phyloP scores from a whole-genome alignment of 1,140 invertebrate species.

The Arion vulgaris region DNA sequence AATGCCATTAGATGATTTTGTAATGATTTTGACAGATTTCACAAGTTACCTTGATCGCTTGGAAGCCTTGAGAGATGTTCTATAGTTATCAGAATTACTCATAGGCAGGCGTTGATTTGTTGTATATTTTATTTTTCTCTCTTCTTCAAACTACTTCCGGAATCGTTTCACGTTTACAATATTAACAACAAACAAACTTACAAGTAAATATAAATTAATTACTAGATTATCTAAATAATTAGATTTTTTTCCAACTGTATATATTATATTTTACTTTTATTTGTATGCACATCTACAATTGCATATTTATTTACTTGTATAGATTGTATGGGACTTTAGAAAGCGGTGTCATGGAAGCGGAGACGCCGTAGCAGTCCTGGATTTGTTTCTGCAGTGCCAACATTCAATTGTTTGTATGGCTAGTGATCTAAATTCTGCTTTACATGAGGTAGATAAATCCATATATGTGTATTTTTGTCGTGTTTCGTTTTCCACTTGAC shows the following conservation, averaged over 20 bases:
- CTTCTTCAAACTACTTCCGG: neutral
- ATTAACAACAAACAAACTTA: neutral
- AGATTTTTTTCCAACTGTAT: neutral
- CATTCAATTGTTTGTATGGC: too few relatives aligned
- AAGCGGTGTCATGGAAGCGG: conserved; percentile 39
- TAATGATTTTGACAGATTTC: too few relatives aligned
- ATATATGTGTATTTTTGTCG: too few relatives aligned
- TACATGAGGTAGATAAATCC: too few relatives aligned
- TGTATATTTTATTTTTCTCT: neutral
- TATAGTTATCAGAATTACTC: conserved; percentile 20
- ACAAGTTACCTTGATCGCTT: conserved; percentile 23
- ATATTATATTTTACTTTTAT: neutral
- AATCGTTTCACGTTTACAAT: neutral
- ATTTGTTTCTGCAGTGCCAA: too few relatives aligned
- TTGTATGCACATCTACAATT: neutral
- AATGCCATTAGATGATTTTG: too few relatives aligned
- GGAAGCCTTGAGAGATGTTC: neutral
- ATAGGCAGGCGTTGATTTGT: conserved; percentile 31
- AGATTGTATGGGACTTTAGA: neutral
- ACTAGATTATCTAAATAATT: neutral
- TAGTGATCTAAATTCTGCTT: too few relatives aligned
- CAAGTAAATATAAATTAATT: neutral
- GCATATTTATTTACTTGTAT: neutral
- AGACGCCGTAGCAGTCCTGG: neutral
- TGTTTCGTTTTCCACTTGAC: too few relatives aligned